Evolutionary conservation across 2,888 invertebrate genomes (phyloP).

Genomic region (Drosophila paramelanica): DNA sequence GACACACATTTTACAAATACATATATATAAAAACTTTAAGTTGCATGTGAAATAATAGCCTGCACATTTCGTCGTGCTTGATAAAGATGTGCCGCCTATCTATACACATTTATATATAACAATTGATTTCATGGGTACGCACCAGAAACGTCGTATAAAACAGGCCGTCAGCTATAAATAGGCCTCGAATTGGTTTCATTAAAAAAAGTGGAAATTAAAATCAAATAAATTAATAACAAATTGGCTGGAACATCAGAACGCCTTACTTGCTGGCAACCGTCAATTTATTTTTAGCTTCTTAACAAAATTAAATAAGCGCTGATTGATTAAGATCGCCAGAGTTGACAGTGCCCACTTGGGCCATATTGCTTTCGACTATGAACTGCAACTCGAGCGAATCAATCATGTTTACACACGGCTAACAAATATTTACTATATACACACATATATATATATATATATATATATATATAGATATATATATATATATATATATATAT

Average conservation of each 20-base stretch:
- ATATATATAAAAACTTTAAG: no score
- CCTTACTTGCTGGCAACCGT: slow-evolving; percentile 57
- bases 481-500: neutral
- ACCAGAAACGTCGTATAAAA: neutral
- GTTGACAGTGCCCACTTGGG: slow-evolving; percentile 35
- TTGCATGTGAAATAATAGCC: no score
- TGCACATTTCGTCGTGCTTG: no score
- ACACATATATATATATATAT: neutral
- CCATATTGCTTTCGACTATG: slow-evolving; percentile 1
- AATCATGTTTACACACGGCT: slow-evolving; percentile 59
- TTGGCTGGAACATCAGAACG: slow-evolving; percentile 57
- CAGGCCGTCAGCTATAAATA: slow-evolving; percentile 30
- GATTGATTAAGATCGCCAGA: slow-evolving; percentile 63
- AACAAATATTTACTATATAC: slow-evolving; percentile 6
- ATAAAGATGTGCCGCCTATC: no score
- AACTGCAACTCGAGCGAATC: slow-evolving; percentile 53
- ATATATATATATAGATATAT: neutral
- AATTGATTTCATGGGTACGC: neutral
- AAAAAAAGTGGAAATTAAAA: slow-evolving; percentile 22
- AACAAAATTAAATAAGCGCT: slow-evolving; percentile 46
- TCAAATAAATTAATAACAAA: slow-evolving; percentile 60
- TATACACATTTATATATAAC: neutral
- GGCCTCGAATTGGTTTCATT: slow-evolving; percentile 17
- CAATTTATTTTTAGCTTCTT: slow-evolving; percentile 63
- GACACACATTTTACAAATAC: no score